Evolutionary conservation across 1,140 invertebrate genomes (phyloP), one percentile per base, ranked within the genome.

Genomic region (Formica exsecta): DNA sequence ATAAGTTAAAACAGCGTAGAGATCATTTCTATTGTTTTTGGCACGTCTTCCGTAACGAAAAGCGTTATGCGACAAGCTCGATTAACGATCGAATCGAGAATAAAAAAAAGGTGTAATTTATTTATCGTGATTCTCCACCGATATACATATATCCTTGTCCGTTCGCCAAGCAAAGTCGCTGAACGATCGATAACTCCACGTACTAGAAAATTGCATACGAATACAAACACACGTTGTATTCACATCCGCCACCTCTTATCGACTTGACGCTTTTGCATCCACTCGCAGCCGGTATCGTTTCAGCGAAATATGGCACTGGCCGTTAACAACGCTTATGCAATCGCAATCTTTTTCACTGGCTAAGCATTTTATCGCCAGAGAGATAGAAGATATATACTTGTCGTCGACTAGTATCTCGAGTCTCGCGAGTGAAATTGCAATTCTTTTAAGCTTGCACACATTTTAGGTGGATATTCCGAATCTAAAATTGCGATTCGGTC

Each of bases 181-280:
- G 48, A n/a, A 25, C 77, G 77, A 80, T 80, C 77, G 65, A 80
- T 80, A 80, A 70, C 64, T 65, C 32, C 44, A 44, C 76, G 32
- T 80, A 68, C 64, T 70, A 70, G 65, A 80, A 80, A 80, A 80
- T 70, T 80, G 65, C 65, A 32, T 64, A 66, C 64, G 19, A 19
- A 5, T 65, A 80, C 77, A 65, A 80, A 80, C 29, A 57, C 48
- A 25, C 9, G 13, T 44, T 44, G 41, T 36, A 81, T 81, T 61
- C 32, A 13, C n/a, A 51, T 41, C 51, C n/a, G n/a, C 54, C 54
- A 61, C 29, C n/a, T 48, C 1, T 62, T 74, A 74, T 83, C 68
- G 79, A 74, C 68, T 73, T 74, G 68, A 83, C 29, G 54, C 68
- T 83, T 61, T 74, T 38, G 38, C 61, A 83, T 83, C 38, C 79